These are phyloP conservation scores for Ips nitidus DNA, from an alignment of 1,140 invertebrate species.

Conservation along the genomic window DNA sequence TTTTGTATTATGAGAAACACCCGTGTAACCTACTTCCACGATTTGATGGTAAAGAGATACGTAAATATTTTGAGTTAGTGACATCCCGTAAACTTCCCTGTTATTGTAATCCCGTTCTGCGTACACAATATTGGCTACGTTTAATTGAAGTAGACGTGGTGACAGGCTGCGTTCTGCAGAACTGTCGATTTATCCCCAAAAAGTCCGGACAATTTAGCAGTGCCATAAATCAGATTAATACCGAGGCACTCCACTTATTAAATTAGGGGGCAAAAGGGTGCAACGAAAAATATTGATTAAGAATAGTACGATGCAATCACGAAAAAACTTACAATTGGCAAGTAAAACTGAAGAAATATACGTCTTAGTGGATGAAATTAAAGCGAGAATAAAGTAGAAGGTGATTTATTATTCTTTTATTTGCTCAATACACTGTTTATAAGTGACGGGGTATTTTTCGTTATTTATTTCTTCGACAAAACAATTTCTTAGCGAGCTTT, in stretches of 20 bases:
- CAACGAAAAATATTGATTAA: no score
- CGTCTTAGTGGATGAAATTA: slow-evolving; percentile 45
- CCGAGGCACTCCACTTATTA: slow-evolving; percentile 11
- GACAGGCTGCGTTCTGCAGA: slow-evolving; percentile 3
- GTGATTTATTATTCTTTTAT: slow-evolving; percentile 47
- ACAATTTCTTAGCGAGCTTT: slow-evolving; percentile 35
- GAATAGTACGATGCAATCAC: no score
- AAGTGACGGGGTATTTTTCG: slow-evolving; percentile 39
- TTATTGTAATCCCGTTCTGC: slow-evolving; percentile 24
- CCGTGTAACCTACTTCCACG: slow-evolving; percentile 21
- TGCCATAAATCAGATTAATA: slow-evolving; percentile 17
- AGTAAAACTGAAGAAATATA: slow-evolving; percentile 38
- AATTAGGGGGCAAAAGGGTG: slow-evolving; percentile 12
- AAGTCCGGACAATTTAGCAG: slow-evolving; percentile 5
- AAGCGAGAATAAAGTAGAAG: slow-evolving; percentile 39
- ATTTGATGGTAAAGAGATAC: not conserved
- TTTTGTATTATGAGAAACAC: slow-evolving; percentile 16
- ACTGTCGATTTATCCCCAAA: slow-evolving; percentile 1
- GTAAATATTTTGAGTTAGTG: slow-evolving; percentile 19
- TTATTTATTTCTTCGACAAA: slow-evolving; percentile 34
- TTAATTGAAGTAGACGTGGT: slow-evolving; percentile 5
- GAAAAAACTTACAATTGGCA: no score
- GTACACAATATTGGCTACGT: not conserved
- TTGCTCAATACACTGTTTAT: slow-evolving; percentile 41
- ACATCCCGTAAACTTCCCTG: slow-evolving; percentile 24